A percentile compares a stretch with the other conserved stretches of the same genome.
Conservation (phyloP, 2,113 vertebrate genomes). For the Microtus pennsylvanicus region DNA sequence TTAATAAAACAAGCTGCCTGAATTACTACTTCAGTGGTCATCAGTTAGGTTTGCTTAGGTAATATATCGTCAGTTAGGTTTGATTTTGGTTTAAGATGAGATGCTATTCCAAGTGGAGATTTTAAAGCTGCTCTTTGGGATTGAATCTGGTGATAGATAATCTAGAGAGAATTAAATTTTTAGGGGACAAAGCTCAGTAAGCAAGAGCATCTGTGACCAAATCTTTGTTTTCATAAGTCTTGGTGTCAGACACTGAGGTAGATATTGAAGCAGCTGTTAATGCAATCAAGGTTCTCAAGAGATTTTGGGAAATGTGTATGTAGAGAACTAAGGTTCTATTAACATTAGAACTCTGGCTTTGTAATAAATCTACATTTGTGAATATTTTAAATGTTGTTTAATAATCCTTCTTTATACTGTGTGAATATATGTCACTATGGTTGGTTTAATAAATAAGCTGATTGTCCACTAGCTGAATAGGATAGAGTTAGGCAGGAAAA, state of each 20-base stretch:
- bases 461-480: too few species aligned
- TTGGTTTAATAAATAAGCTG: too few species aligned
- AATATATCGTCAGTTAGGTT: neutral
- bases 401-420: too few species aligned
- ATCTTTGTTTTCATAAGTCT: neutral
- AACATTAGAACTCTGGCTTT: conserved; percentile 19
- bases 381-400: neutral
- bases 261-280: conserved; percentile 4
- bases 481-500: too few species aligned
- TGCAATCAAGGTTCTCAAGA: neutral
- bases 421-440: too few species aligned
- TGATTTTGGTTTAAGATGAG: neutral
- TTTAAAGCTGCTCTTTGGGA: neutral
- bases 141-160: neutral
- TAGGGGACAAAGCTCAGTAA: neutral
- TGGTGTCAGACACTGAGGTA: neutral
- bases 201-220: neutral
- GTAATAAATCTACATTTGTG: conserved; percentile 31
- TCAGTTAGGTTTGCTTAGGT: neutral
- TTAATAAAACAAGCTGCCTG: conserved; percentile 27
- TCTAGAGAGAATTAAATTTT: neutral
- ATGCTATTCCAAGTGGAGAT: neutral
- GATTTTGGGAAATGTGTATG: neutral
- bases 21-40: neutral
- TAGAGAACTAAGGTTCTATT: neutral